Percentiles rank a stretch among this genome's conserved stretches.
phyloP scores from a whole-genome alignment of 1,140 invertebrate genomes.

The Chrysopa pallens region DNA sequence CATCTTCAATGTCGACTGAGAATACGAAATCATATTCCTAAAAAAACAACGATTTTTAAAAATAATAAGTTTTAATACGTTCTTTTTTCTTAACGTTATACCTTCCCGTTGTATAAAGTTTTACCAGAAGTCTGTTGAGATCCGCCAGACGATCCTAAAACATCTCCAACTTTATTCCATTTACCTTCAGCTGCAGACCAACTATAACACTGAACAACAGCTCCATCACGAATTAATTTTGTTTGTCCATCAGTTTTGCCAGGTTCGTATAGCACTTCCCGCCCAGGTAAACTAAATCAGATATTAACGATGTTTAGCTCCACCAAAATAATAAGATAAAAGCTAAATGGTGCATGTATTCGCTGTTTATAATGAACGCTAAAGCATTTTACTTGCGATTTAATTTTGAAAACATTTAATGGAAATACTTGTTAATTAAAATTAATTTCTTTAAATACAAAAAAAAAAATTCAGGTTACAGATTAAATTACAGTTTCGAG shows the following conservation, averaged over 20 bases:
- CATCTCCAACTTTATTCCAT: slow-evolving; percentile 82
- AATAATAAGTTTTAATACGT: not conserved
- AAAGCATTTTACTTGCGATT: too few relatives aligned
- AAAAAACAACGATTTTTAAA: slow-evolving; percentile 11
- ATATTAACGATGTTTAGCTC: too few relatives aligned
- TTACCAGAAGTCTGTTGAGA: slow-evolving; percentile 46
- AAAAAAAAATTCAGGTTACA: slow-evolving; percentile 1
- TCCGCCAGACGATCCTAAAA: slow-evolving; percentile 58
- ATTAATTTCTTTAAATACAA: not conserved
- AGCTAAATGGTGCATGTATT: too few relatives aligned
- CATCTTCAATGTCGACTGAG: slow-evolving; percentile 83
- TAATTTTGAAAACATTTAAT: too few relatives aligned
- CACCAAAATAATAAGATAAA: too few relatives aligned
- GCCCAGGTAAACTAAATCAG: slow-evolving; percentile 49
- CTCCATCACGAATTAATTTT: slow-evolving; percentile 60
- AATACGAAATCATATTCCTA: slow-evolving; percentile 93
- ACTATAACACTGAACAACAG: slow-evolving; percentile 53
- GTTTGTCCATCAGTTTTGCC: slow-evolving; percentile 74
- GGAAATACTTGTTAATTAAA: slow-evolving; percentile 3
- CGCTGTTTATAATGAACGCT: too few relatives aligned
- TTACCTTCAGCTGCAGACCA: slow-evolving; percentile 42
- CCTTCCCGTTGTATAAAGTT: slow-evolving; percentile 61
- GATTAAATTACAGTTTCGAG: too few relatives aligned
- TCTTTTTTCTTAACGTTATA: slow-evolving; percentile 16
- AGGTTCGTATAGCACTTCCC: slow-evolving; percentile 51